Evolutionary conservation across 30 jellyfish, hydroid and myxozoan genomes (phyloP).

Genomic region (Aurelia sp.): DNA sequence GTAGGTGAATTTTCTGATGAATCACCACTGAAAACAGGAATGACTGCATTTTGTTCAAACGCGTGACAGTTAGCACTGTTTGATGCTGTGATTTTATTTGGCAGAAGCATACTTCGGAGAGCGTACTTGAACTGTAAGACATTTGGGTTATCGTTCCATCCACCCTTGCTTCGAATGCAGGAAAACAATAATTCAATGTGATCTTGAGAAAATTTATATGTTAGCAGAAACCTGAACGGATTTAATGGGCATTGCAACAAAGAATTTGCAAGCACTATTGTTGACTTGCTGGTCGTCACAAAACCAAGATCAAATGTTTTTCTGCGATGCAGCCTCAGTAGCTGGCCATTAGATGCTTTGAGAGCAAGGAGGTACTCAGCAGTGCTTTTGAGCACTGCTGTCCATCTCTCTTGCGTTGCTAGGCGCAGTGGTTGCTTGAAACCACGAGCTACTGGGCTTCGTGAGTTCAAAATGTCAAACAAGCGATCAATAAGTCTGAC

Average conservation of each 20-base stretch:
- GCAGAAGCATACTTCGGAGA: conserved; percentile 29
- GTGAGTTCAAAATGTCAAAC: conserved; percentile 19
- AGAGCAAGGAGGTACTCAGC: conserved; percentile 14
- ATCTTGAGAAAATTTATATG: conserved; percentile 39
- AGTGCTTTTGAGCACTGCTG: not conserved
- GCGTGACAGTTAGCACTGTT: conserved; percentile 34
- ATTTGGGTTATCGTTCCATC: conserved; percentile 39
- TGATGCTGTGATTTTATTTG: conserved; percentile 42
- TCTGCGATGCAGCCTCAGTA: not conserved
- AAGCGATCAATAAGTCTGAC: conserved; percentile 1
- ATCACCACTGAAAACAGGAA: conserved; percentile 13
- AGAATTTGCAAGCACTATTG: not conserved
- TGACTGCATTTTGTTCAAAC: conserved; percentile 34
- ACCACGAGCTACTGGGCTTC: conserved; percentile 9
- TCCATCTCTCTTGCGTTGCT: conserved; percentile 1
- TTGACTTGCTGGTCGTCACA: not conserved
- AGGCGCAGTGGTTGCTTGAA: conserved; percentile 13
- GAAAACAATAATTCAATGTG: conserved; percentile 23
- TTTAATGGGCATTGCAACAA: not conserved
- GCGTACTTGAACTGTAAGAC: conserved; percentile 50
- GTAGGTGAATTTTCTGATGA: not conserved
- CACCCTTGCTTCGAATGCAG: conserved; percentile 3
- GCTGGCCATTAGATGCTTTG: conserved; percentile 21
- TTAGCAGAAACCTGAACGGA: conserved; percentile 22
- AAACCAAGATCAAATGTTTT: conserved; percentile 42